Evolutionary conservation across 2,797 vertebrate genomes (phyloP).

Genomic region (Gymnocypris eckloni): DNA sequence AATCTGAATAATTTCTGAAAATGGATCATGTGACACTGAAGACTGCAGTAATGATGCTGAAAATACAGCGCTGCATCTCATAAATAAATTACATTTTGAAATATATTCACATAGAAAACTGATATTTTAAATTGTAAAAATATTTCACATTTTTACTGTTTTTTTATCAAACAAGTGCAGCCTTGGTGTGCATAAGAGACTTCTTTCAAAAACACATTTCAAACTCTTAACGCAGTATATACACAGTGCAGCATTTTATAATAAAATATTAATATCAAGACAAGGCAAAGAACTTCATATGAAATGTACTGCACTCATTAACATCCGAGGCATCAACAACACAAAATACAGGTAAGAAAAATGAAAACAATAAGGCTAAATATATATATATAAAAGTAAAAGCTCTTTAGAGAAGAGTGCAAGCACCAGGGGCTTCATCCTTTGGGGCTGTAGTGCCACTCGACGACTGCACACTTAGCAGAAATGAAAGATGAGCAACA

Average conservation of each 20-base stretch:
- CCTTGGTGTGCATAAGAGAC: neutral
- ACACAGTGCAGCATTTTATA: neutral
- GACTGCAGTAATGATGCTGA: neutral
- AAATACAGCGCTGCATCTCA: neutral
- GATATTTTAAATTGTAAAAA: neutral
- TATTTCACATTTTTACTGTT: neutral
- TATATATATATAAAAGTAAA: neutral
- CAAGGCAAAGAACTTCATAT: neutral
- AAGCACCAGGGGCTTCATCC: neutral
- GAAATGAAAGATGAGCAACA: slow-evolving; percentile 26
- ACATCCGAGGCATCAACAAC: neutral
- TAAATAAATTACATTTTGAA: neutral
- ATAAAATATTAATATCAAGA: neutral
- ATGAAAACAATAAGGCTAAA: neutral
- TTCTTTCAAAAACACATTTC: neutral
- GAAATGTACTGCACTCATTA: neutral
- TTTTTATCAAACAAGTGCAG: neutral
- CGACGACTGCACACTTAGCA: neutral
- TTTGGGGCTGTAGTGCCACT: slow-evolving; percentile 2
- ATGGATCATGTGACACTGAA: neutral
- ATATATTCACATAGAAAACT: neutral
- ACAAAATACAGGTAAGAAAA: too few relatives aligned
- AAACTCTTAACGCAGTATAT: neutral
- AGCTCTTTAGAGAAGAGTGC: neutral
- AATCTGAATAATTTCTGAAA: neutral